Base-by-base conservation (phyloP, 1,140 invertebrate species). In the Chymomyza costata region DNA sequence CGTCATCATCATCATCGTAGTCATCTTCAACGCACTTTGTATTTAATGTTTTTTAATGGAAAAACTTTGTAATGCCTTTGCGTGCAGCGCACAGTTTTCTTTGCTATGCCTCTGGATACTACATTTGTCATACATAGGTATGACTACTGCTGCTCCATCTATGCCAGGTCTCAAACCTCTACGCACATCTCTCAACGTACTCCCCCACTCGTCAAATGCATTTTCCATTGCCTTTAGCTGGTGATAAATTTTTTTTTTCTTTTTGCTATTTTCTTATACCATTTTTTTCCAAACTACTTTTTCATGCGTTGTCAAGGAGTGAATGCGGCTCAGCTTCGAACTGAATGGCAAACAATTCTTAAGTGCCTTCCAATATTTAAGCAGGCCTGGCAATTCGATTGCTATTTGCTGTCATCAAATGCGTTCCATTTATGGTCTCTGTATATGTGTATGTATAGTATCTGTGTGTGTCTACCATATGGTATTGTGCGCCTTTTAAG, bases 301-400 rank as follows among this genome's bases (percentile, higher is more conserved):
- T 55, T 54, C 46, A 48, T 60, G 51, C 51, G 43, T 55, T 8
- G 21, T 25, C 21, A 25, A 34, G 8, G 11, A 19, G 30, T 14
- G 2, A 8, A 21, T 11, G 11, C 43, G 18, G 52, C 18, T 13
- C 37, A 50, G 57, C 44, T 54, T 60, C 56, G 61, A 60, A 49
- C 44, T 60, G 44, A 40, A 56, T 62, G 52, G 52, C 58, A 61
- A 62, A 65, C 52, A 65, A 57, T 65, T 65, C 58, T 65, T 65
- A 65, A 65, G 62, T 65, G 62, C 62, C 62, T 65, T 62, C 62
- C 62, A 65, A 65, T 65, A 65, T 65, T 65, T 65, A 65, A 65
- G 62, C 58, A 61, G 62, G 57, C 56, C n/a, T 65, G 59, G 56
- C 58, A 62, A 65, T 65, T 65, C 62, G 62, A 65, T 65, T 65